Evolutionary conservation across 2,888 invertebrate genomes (phyloP).

Genomic region (Exephanes ischioxanthus): DNA sequence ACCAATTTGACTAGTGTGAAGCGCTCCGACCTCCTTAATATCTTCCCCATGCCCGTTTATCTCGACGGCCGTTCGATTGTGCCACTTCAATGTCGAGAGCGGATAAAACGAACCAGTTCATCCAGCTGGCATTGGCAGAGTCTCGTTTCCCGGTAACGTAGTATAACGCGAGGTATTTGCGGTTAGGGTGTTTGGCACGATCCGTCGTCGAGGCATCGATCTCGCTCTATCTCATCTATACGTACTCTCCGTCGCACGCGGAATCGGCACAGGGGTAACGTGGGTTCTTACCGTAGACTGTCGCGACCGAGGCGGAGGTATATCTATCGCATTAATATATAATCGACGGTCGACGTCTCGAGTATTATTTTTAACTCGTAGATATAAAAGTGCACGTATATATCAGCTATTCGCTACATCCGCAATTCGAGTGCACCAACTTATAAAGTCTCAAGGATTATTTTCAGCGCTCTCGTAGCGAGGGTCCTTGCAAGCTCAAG

Average conservation of each 20-base stretch:
- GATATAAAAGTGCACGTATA: constrained; percentile 13
- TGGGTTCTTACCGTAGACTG: neutral
- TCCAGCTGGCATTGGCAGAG: constrained; percentile 28
- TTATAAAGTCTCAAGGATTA: neutral
- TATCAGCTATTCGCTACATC: neutral
- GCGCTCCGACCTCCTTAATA: neutral
- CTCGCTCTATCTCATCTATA: constrained; percentile 11
- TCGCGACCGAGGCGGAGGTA: neutral
- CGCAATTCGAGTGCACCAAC: constrained; percentile 5
- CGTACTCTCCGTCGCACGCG: neutral
- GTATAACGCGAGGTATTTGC: constrained; percentile 45
- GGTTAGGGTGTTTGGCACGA: constrained; percentile 58
- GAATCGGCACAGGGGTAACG: constrained; percentile 23
- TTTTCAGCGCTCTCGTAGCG: neutral
- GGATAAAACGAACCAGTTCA: neutral
- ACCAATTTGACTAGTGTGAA: no score
- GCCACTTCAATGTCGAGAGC: neutral
- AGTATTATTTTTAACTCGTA: constrained; percentile 35
- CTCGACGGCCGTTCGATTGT: neutral
- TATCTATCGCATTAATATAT: constrained; percentile 40
- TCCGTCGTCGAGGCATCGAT: constrained; percentile 55
- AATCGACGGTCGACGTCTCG: constrained; percentile 37
- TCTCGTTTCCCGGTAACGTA: neutral
- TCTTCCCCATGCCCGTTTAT: neutral
- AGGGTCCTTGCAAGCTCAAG: neutral